phyloP scores from a whole-genome alignment of 2,888 invertebrate genomes.

The Galerucella nymphaeae region DNA sequence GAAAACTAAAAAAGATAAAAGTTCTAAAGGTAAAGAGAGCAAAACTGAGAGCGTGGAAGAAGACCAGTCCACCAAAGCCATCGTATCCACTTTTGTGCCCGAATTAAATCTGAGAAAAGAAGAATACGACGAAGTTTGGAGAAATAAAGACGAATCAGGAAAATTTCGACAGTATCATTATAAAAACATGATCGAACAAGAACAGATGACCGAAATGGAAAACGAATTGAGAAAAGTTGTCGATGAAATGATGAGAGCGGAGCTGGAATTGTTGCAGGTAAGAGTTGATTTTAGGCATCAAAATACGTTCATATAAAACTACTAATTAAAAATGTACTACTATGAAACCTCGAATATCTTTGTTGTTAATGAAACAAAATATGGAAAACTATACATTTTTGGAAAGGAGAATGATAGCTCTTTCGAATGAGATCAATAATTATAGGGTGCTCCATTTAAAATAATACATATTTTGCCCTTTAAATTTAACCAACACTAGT shows the following conservation, averaged over 20 bases:
- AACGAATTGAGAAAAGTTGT: slow-evolving; percentile 84
- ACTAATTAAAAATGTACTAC: too few relatives aligned
- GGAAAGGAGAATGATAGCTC: too few relatives aligned
- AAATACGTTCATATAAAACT: too few relatives aligned
- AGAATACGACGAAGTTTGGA: slow-evolving; percentile 87
- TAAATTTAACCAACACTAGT: too few relatives aligned
- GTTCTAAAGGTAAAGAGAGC: slow-evolving; percentile 70
- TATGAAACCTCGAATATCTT: too few relatives aligned
- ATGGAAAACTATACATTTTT: too few relatives aligned
- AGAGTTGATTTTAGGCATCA: too few relatives aligned
- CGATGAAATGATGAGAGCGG: slow-evolving; percentile 80
- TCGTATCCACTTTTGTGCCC: slow-evolving; percentile 77
- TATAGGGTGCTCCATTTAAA: too few relatives aligned
- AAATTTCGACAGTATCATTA: slow-evolving; percentile 83
- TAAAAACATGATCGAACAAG: slow-evolving; percentile 83
- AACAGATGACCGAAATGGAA: slow-evolving; percentile 86
- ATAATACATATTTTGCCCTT: too few relatives aligned
- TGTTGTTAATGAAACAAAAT: too few relatives aligned
- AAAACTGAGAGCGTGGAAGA: slow-evolving; percentile 69
- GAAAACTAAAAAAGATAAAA: slow-evolving; percentile 79
- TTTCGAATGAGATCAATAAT: too few relatives aligned
- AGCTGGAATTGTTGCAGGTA: slow-evolving; percentile 74
- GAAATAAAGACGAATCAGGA: slow-evolving; percentile 78
- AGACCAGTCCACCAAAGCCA: slow-evolving; percentile 75
- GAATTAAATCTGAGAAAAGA: slow-evolving; percentile 78